A percentile compares a stretch with the other conserved stretches of the same genome.
These are phyloP conservation scores for Andrena haemorrhoa DNA, from an alignment of 2,888 invertebrate genomes.

Conservation along the genomic window DNA sequence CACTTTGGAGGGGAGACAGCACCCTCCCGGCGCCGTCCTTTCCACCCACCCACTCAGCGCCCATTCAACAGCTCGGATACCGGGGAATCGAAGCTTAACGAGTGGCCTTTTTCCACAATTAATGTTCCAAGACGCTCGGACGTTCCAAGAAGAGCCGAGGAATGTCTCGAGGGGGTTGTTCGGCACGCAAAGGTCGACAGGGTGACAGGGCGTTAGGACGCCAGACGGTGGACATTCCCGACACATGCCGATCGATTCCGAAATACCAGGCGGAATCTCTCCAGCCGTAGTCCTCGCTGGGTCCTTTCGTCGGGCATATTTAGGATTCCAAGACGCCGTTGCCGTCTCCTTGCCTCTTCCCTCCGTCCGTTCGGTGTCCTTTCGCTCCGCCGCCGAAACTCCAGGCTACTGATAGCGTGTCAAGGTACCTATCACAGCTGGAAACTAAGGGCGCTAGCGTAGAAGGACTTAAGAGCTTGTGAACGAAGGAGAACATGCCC, in stretches of 20 bases:
- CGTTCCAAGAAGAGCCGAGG: constrained; percentile 53
- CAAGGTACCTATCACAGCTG: background rate
- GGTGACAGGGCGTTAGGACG: constrained; percentile 81
- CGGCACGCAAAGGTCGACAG: constrained; percentile 73
- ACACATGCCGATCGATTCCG: constrained; percentile 80
- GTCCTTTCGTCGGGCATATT: constrained; percentile 72
- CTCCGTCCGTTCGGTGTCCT: constrained; percentile 13
- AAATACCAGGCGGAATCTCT: constrained; percentile 75
- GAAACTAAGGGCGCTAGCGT: background rate
- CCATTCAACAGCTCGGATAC: constrained; percentile 32
- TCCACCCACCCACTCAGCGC: constrained; percentile 25
- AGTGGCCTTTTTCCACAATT: constrained; percentile 52
- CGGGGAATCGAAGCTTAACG: constrained; percentile 52
- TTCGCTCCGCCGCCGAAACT: constrained; percentile 35
- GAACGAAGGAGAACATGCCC: background rate
- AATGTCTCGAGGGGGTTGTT: constrained; percentile 70
- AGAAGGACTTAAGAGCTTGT: background rate
- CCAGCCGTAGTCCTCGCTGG: constrained; percentile 45
- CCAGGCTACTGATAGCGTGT: constrained; percentile 28
- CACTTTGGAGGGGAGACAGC: background rate
- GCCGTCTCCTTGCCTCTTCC: constrained; percentile 36
- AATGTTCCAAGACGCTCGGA: constrained; percentile 54
- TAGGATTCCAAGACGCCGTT: constrained; percentile 78
- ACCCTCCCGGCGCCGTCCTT: background rate
- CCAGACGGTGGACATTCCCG: constrained; percentile 83